Evolutionary conservation across 1,140 invertebrate genomes (phyloP), one percentile per base, ranked within the genome.

Genomic region (Mya arenaria): DNA sequence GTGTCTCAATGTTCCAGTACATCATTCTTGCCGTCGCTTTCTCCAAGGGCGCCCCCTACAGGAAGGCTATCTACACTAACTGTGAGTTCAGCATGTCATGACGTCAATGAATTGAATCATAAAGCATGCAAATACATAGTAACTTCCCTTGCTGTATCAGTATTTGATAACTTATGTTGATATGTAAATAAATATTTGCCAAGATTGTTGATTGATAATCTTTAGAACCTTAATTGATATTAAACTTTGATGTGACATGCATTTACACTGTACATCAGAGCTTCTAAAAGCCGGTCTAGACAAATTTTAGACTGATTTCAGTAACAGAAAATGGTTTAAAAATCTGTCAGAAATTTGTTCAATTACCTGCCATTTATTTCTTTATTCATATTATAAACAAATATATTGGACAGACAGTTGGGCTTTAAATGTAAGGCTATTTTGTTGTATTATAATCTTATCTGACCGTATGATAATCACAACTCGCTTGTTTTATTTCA

Each of bases 11-110:
- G 73, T 97, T 96, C 93, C 97, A 98, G 91, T 98, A 98, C 90
- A 95, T 98, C 23, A 96, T 96, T 39, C 93, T 98, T 83, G 97
- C 97, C 0, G 93, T 97, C 62, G 95, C 97, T 8, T 98, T 97
- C 91, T 96, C 96, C 0, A 97, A 97, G 91, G 97, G 97, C 0
- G 95, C 95, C 25, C 98, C 98, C 0, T 99, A 98, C 89, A 87
- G 91, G 69, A 91, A 87, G 77, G 83, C 85, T 10, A 88, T 93
- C 37, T 92, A 89, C 62, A 85, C 88, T 32, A 93, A 93, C 79
- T 90, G 91, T 92, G 85, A 89, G 90, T 90, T 39, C 17, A 10
- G 36, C n/a, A 15, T n/a, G 10, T 13, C 13, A 10, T 19, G 8
- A 10, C 23, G 8, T 60, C 56, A 15, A 19, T 8, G 10, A n/a